phyloP scores from a whole-genome alignment of 2,797 vertebrate species.

The Gymnothorax reevesii region DNA sequence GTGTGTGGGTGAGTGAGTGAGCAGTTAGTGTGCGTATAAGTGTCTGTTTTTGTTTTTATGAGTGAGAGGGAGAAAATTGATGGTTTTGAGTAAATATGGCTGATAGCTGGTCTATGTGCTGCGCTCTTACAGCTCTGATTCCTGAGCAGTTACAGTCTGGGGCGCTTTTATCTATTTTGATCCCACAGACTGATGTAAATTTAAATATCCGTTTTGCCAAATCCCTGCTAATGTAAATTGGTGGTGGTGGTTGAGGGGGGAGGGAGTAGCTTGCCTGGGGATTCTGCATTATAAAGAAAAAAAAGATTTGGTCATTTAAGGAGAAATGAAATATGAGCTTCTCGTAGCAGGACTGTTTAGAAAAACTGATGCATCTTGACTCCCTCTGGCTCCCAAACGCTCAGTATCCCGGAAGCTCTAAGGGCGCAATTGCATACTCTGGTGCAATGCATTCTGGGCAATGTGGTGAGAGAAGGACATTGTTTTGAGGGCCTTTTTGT shows the following conservation, averaged over 20 bases:
- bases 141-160: background rate
- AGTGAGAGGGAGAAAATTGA: no score
- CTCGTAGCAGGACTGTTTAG: background rate
- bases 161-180: background rate
- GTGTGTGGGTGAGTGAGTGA: background rate
- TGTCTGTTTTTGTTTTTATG: no score
- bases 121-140: background rate
- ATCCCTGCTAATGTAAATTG: background rate
- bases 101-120: background rate
- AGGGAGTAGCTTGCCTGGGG: background rate
- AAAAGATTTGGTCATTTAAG: slow-evolving; percentile 4
- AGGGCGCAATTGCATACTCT: background rate
- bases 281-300: background rate
- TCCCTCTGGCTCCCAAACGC: background rate
- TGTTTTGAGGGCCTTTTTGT: background rate
- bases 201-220: background rate
- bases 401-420: background rate
- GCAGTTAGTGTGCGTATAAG: background rate
- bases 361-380: background rate
- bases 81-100: no score
- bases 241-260: background rate
- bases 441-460: background rate
- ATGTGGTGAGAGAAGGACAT: background rate
- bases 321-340: background rate
- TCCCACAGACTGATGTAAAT: background rate